Conservation (phyloP, 2,888 invertebrate genomes). For the Fragum fragum region DNA sequence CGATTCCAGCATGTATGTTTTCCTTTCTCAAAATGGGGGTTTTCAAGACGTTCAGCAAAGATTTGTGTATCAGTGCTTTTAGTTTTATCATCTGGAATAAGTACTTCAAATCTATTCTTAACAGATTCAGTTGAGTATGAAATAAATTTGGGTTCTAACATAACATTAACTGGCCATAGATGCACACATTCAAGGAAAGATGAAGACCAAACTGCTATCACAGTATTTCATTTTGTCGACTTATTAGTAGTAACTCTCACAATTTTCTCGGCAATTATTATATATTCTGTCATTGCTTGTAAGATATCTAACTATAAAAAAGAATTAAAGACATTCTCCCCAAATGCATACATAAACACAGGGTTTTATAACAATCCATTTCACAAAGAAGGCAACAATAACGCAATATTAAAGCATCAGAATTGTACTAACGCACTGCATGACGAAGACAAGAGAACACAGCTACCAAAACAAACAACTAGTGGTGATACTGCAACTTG, state of each 20-base stretch:
- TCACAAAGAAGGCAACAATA: neutral
- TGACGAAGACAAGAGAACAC: neutral
- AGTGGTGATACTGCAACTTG: neutral
- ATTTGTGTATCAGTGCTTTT: slow-evolving; percentile 2
- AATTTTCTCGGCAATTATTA: slow-evolving; percentile 12
- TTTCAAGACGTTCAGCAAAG: slow-evolving; percentile 10
- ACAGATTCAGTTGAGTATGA: slow-evolving; percentile 17
- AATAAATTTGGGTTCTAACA: neutral
- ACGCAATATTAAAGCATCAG: neutral
- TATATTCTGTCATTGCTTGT: slow-evolving; percentile 9
- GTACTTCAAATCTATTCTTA: neutral
- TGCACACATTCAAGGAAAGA: slow-evolving; percentile 16
- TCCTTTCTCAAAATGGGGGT: slow-evolving; percentile 16
- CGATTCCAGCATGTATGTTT: slow-evolving; percentile 12
- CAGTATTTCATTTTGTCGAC: slow-evolving; percentile 14
- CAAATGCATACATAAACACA: neutral
- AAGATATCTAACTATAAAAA: slow-evolving; percentile 9
- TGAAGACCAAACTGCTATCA: neutral
- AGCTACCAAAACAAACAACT: too few relatives aligned
- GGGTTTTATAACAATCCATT: neutral
- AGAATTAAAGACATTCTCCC: neutral
- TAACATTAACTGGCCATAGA: neutral
- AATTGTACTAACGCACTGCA: neutral
- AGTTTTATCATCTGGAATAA: neutral
- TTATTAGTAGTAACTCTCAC: neutral